Evolutionary conservation across 37 sponge, comb jelly and placozoan species (phyloP).

Genomic region (Spongilla lacustris): DNA sequence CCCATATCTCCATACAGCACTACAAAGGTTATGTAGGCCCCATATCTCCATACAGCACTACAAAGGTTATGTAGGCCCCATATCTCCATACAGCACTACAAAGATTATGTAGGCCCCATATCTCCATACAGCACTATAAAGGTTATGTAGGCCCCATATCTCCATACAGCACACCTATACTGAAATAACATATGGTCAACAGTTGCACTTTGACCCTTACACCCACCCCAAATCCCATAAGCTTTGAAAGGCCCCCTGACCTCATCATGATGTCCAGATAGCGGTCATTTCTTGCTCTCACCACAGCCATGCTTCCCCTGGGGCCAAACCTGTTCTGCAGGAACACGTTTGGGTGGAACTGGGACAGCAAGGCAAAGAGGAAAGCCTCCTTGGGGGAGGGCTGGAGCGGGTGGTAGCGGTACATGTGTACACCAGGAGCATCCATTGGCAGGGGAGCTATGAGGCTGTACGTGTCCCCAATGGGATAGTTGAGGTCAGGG

Average conservation of each 20-base stretch:
- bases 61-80: too few species aligned
- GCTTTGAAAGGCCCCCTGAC: too few species aligned
- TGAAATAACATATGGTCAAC: too few species aligned
- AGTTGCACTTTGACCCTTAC: background rate
- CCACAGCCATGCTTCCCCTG: conserved; percentile 69
- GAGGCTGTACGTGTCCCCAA: conserved; percentile 71
- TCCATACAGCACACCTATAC: too few species aligned
- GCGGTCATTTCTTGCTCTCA: conserved; percentile 75
- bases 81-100: too few species aligned
- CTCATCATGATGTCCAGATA: conserved; percentile 76
- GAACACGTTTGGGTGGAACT: conserved; percentile 81
- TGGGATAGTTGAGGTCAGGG: background rate
- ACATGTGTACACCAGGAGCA: conserved; percentile 14
- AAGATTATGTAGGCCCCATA: too few species aligned
- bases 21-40: too few species aligned
- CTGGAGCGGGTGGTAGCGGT: conserved; percentile 62
- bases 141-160: too few species aligned
- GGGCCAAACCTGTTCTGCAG: conserved; percentile 83
- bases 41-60: too few species aligned
- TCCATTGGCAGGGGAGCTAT: conserved; percentile 9
- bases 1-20: too few species aligned
- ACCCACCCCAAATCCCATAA: too few species aligned
- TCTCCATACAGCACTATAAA: too few species aligned
- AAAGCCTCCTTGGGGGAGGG: conserved; percentile 51
- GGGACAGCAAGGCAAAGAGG: conserved; percentile 66